Conservation (phyloP, 2,888 invertebrate species). For the Antitype chi region DNA sequence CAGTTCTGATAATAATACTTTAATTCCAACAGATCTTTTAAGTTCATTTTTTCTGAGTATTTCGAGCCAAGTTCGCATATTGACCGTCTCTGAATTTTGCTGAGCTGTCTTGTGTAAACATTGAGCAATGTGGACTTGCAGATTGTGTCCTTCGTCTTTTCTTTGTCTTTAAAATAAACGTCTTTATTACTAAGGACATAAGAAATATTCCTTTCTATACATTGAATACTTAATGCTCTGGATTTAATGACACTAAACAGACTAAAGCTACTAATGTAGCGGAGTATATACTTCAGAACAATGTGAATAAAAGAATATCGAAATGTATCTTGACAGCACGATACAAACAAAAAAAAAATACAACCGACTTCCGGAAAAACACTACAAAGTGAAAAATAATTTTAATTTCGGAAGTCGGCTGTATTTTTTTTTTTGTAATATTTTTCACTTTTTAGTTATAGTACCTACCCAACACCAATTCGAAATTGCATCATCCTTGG, state of each 20-base stretch:
- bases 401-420: no score
- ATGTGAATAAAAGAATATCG: background rate
- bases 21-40: constrained; percentile 7
- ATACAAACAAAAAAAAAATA: background rate
- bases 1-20: background rate
- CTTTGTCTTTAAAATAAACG: constrained; percentile 23
- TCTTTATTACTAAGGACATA: constrained; percentile 1
- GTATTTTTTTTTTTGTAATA: no score
- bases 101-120: constrained; percentile 24
- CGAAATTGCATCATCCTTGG: no score
- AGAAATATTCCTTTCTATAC: constrained; percentile 2
- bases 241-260: background rate
- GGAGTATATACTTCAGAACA: background rate
- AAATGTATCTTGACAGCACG: background rate
- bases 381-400: no score
- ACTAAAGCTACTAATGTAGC: background rate
- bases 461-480: no score
- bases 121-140: constrained; percentile 19
- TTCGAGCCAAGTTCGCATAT: constrained; percentile 27
- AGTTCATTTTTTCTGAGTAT: constrained; percentile 22
- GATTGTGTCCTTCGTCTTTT: background rate
- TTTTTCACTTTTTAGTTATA: no score
- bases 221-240: background rate
- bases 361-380: no score
- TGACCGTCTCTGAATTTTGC: constrained; percentile 15